Evolutionary conservation across 2,113 vertebrate genomes (phyloP).

Genomic region (Hyperopisus bebe): DNA sequence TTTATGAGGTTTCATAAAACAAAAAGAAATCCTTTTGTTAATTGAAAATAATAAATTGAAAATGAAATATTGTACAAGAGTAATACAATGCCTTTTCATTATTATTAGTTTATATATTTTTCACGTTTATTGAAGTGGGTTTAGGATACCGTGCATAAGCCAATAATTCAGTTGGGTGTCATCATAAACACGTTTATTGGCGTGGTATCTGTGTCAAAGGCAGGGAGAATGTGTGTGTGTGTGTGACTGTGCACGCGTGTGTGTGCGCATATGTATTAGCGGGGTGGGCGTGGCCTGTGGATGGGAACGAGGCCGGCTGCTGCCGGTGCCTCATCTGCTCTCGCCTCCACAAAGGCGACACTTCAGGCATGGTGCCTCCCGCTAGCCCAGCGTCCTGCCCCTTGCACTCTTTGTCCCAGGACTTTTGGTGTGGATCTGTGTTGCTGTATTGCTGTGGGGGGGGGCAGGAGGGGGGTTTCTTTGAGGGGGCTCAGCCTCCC

Average conservation of each 20-base stretch:
- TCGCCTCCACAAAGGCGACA: constrained; percentile 34
- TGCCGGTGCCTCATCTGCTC: constrained; percentile 9
- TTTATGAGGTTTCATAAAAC: background rate
- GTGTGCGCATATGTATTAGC: background rate
- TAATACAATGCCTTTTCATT: background rate
- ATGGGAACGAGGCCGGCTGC: background rate
- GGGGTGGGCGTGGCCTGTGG: background rate
- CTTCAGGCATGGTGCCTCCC: background rate
- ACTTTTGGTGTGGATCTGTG: constrained; percentile 29
- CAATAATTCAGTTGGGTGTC: background rate
- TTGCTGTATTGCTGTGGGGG: constrained; percentile 14
- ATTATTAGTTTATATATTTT: background rate
- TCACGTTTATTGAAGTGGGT: background rate
- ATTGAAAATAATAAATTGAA: too few species aligned
- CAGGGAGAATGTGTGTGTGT: background rate
- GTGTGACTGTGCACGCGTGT: background rate
- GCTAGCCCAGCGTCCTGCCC: background rate
- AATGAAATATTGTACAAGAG: background rate
- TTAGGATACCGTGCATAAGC: background rate
- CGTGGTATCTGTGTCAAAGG: background rate
- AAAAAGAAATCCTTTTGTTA: background rate
- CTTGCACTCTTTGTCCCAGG: constrained; percentile 34
- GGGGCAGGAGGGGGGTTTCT: background rate
- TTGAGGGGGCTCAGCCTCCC: constrained; percentile 33
- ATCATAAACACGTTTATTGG: background rate